Base-by-base conservation (phyloP, 2,113 vertebrate genomes). In the Atherinomorus stipes region DNA sequence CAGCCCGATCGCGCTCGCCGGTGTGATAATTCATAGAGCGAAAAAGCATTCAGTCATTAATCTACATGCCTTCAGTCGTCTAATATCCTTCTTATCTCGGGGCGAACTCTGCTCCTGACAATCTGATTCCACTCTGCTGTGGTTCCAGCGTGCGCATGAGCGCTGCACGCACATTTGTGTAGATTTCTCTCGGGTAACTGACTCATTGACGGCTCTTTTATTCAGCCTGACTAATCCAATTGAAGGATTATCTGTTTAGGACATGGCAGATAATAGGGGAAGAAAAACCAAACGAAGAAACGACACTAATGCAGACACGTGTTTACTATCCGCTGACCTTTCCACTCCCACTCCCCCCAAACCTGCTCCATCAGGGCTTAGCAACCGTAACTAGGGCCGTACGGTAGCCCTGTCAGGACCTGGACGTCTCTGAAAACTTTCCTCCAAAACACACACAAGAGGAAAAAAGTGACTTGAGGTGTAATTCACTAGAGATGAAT, bases 151-250 rank as follows among this genome's bases (percentile, higher is more conserved):
- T 71, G 57, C 42, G n/a, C n/a, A n/a, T n/a, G n/a, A n/a, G n/a
- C n/a, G n/a, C n/a, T n/a, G n/a, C n/a, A n/a, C n/a, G n/a, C n/a
- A 2, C 21, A 4, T 52, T 59, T 38, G 7, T 26, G 57, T 6
- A 40, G 21, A 52, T 21, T 52, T 69, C 25, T 38, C 9, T 13
- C 3, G 34, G 53, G 56, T 67, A 71, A 62, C 52, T 63, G 60
- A 76, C 51, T 72, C 47, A 45, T 44, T 37, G 38, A 69, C 56
- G 70, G 59, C 45, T 69, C 38, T 52, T 72, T 80, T 40, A 44
- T 51, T 50, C 50, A 51, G 45, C 68, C 21, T 52, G 53, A 72
- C 73, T 76, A 74, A 83, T 74, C 76, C 83, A 21, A 19, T 71
- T 44, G 75, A 53, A 50, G 59, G 70, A 83, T 85, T 73, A 69